Conservation (phyloP, 2,888 invertebrate species). For the Argynnis bischoffii region DNA sequence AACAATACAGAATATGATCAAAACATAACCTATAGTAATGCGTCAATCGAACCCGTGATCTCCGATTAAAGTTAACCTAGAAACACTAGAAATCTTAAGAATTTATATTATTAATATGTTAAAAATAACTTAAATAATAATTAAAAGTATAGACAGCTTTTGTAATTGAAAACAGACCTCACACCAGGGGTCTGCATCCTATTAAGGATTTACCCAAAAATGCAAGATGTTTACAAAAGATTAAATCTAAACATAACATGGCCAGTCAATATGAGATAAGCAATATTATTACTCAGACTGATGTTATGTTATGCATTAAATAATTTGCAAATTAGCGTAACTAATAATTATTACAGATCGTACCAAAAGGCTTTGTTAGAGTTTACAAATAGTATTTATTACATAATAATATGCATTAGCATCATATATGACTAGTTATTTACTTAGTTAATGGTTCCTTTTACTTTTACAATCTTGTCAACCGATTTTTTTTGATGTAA, state of each 20-base stretch:
- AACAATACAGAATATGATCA: too few species aligned
- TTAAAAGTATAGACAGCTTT: constrained; percentile 2
- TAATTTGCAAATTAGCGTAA: constrained; percentile 75
- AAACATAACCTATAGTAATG: too few species aligned
- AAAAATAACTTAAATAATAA: neutral
- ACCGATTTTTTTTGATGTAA: too few species aligned
- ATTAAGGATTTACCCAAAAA: constrained; percentile 23
- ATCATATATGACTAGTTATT: too few species aligned
- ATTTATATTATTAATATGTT: neutral
- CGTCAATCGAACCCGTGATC: too few species aligned
- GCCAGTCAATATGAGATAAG: constrained; percentile 55
- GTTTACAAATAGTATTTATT: neutral
- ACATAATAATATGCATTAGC: neutral
- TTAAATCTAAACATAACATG: constrained; percentile 22
- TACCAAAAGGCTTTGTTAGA: neutral
- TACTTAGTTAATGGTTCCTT: too few species aligned
- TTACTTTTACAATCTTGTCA: too few species aligned
- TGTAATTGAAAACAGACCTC: neutral
- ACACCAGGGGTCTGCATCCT: constrained; percentile 23
- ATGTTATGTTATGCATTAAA: constrained; percentile 65
- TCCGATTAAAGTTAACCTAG: too few species aligned
- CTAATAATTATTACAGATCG: constrained; percentile 10
- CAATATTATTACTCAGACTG: constrained; percentile 60
- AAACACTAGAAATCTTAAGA: too few species aligned
- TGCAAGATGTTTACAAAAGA: constrained; percentile 20